Conservation (phyloP, 2,113 vertebrate species). For the Natator depressus region DNA sequence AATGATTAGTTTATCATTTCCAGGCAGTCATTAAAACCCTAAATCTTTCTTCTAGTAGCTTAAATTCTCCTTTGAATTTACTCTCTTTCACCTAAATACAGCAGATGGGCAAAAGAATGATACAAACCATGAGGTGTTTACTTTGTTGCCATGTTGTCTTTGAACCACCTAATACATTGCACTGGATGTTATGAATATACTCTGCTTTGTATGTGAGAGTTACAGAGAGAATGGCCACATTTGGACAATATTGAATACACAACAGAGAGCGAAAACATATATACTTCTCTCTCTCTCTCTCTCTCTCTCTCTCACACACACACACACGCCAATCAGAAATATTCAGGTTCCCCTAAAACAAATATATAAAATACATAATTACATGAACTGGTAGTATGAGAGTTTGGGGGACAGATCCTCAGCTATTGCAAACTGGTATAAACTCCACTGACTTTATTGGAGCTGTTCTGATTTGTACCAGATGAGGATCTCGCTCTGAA, state of each 20-base stretch:
- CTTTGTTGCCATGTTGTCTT: not conserved
- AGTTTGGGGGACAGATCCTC: not conserved
- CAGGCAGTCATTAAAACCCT: not conserved
- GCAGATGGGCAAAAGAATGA: not conserved
- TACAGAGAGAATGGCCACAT: conserved; percentile 23
- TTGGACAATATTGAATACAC: conserved; percentile 19
- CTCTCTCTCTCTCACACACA: too few relatives aligned
- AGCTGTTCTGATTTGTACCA: not conserved
- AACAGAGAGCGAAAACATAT: not conserved
- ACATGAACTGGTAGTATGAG: not conserved
- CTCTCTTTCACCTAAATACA: not conserved
- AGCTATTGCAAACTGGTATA: not conserved
- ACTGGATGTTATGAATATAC: not conserved
- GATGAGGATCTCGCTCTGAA: not conserved
- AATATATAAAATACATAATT: not conserved
- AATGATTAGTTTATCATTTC: not conserved
- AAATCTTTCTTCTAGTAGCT: not conserved
- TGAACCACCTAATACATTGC: not conserved
- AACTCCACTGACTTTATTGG: not conserved
- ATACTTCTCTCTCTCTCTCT: conserved; percentile 2
- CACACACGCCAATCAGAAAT: not conserved
- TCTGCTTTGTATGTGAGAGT: conserved; percentile 37
- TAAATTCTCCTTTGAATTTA: not conserved
- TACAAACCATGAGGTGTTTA: not conserved
- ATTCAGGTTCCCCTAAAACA: not conserved